Evolutionary conservation across 2,797 vertebrate genomes (phyloP), one percentile per base, ranked within the genome.

Genomic region (Enteromius paludinosus): DNA sequence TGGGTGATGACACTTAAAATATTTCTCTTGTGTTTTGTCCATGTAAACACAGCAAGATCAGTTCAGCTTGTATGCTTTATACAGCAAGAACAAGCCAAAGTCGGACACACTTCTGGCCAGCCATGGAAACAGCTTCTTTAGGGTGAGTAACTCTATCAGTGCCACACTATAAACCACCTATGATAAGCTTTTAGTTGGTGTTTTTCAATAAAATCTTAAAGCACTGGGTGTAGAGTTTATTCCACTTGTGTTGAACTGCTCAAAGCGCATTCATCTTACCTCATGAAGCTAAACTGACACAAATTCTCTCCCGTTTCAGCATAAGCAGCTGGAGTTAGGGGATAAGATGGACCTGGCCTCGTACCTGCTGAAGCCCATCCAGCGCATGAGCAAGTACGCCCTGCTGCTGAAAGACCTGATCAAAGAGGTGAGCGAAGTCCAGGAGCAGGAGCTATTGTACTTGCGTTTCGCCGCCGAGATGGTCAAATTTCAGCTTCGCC

Each of bases 1-100:
- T 49, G 17, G 15, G 49, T 66, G 30, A n/a, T 64, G 8, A 61
- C 73, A 73, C 43, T 66, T 52, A 45, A 81, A 68, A 69, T 81
- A 30, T 84, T 76, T 38, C 8, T 64, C 3, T 66, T 33, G 69
- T 61, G 30, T 69, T 25, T 65, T 54, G 47, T 35, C 18, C 15
- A 33, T 78, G 9, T 83, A 14, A 38, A 84, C 80, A 62, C 90
- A 99, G 97, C 95, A 96, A 89, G 97, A 98, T 89, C 97, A 98
- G 92, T 99, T 99, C 87, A 90, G 95, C 81, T 94, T 99, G 87
- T 99, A 99, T 0, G 97, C 98, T 0, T 90, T 99, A 23, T 99
- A 99, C 84, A 99, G 97, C 90, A 99, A 98, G 91, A 99, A 99
- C 91, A 99, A 99, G 85, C 98, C 98, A 0, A 95, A 96, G 87